Base-by-base conservation (phyloP, 2,797 vertebrate species). In the Crax fasciolata region DNA sequence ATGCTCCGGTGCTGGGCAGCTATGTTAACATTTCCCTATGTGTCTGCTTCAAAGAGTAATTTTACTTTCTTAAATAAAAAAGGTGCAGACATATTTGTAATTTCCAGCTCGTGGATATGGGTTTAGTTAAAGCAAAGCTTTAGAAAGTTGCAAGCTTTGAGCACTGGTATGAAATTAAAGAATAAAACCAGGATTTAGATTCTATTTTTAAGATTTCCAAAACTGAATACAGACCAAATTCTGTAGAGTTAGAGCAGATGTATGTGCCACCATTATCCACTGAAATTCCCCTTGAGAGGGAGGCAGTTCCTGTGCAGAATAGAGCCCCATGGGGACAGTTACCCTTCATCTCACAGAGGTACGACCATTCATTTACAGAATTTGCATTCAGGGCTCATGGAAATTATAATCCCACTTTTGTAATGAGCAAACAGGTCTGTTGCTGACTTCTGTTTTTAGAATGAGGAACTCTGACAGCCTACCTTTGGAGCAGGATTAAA, bases 371-470 rank as follows among this genome's bases (percentile, higher is more conserved):
- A 61, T 23, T 14, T 19, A 3, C 46, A 32, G 44, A 52, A 63
- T 87, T 87, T 76, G 39, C 23, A 43, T 13, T 58, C 17, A 58
- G 18, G 41, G 28, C 17, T 80, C 30, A 13, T 2, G 8, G 59
- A 73, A 95, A 75, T 87, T 55, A 62, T 32, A 87, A 49, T 10
- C 28, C 41, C 48, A 7, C 32, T 84, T 91, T 46, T 58, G 28
- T 21, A 82, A 38, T 0, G 4, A 75, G 30, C 21, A 65, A 58
- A 59, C 3, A 73, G 11, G 30, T 35, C 58, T 89, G 24, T 85
- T 65, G 7, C 11, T 71, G 2, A 0, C 32, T 82, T 94, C 51
- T 59, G 52, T 52, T 10, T 52, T 83, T 65, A 24, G 78, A 91
- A 65, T 9, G 14, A 78, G 73, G 74, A 77, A 54, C 3, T 70